phyloP scores from a whole-genome alignment of 2,888 invertebrate species.

The Scaptomyza reducta region DNA sequence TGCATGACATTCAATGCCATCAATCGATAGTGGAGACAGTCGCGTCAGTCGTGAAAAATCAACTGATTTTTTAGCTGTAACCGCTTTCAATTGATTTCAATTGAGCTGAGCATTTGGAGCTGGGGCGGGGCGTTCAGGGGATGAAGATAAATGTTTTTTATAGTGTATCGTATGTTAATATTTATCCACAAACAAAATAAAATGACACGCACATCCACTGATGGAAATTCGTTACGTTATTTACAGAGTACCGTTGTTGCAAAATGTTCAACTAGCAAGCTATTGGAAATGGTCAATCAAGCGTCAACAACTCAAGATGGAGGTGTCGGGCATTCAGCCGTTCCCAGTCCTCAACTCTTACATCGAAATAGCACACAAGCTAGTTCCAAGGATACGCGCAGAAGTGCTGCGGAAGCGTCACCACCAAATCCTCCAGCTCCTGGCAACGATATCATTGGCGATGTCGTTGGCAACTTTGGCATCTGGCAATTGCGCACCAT shows the following conservation, averaged over 20 bases:
- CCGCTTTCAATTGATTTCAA: conserved; percentile 68
- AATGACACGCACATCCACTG: conserved; percentile 46
- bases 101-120: conserved; percentile 32
- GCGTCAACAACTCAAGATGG: conserved; percentile 38
- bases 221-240: conserved; percentile 20
- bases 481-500: conserved; percentile 84
- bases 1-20: conserved; percentile 55
- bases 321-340: conserved; percentile 5
- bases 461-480: conserved; percentile 84
- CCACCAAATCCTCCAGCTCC: conserved; percentile 21
- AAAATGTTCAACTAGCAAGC: conserved; percentile 49
- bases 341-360: conserved; percentile 57
- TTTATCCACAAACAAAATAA: conserved; percentile 48
- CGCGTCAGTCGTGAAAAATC: conserved; percentile 17
- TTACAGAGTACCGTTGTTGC: conserved; percentile 29
- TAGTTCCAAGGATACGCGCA: conserved; percentile 1
- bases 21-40: neutral
- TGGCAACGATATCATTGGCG: conserved; percentile 75
- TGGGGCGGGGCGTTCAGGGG: neutral
- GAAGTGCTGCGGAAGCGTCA: neutral
- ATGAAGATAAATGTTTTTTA: conserved; percentile 35
- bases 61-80: conserved; percentile 68
- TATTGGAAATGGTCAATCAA: conserved; percentile 54
- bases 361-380: conserved; percentile 44
- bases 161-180: conserved; percentile 39